Evolutionary conservation across 1,140 invertebrate species (phyloP), one percentile per base, ranked within the genome.

Genomic region (Dryas iulia): DNA sequence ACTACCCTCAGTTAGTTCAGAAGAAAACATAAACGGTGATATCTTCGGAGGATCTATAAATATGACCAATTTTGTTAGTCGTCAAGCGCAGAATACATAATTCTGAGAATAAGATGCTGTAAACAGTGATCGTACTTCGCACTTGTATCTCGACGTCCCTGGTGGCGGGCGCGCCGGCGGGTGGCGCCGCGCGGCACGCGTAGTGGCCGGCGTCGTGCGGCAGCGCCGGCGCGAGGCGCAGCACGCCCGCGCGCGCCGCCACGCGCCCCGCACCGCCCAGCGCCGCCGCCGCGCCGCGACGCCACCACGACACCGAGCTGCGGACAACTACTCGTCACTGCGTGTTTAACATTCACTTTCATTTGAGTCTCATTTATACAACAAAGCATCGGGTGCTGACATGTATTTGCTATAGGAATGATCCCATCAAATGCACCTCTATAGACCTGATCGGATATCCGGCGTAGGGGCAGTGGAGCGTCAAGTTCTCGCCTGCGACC

Each of bases 381-480:
- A 4, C 3, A 24, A 53, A 24, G 52, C 21, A 23, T 23, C 3
- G 52, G 4, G 14, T 33, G 31, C 33, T n/a, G n/a, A 52, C 33
- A n/a, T 56, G 23, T 56, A 56, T 56, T 56, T 56, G 53, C 21
- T 56, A 78, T 67, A 85, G 80, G 79, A 86, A 82, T 85, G 57
- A 85, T 84, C 72, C 76, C 82, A 83, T 77, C 75, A 82, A 86
- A 90, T 89, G 88, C 86, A 88, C 86, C 86, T 89, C 83, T 89
- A 90, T 89, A 79, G 87, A 92, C 91, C 91, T 92, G 81, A 98
- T 95, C 60, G 97, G 97, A 93, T 96, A 97, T 72, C 97, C 97
- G n/a, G 96, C 95, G 76, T 97, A 97, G 77, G 97, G 96, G 92
- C 97, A 98, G 64, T 95, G 94, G 53, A 98, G 93, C 47, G 94